These are phyloP conservation scores for Fulica atra DNA, from an alignment of 2,113 vertebrate species.

Conservation along the genomic window DNA sequence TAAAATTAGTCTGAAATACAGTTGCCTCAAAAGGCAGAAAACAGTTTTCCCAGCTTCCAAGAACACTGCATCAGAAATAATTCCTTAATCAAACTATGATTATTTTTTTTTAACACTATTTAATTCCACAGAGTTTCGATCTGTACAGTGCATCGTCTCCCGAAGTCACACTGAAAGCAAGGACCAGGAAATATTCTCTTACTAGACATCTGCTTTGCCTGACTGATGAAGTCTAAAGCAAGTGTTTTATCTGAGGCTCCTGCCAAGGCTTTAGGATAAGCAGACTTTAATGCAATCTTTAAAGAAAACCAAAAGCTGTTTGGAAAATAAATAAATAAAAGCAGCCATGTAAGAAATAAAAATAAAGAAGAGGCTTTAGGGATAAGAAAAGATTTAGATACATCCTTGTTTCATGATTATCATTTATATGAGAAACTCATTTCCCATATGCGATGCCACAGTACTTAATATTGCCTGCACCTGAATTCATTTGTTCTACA, in stretches of 20 bases:
- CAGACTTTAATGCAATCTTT: constrained; percentile 17
- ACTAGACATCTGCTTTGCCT: neutral
- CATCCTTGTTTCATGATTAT: constrained; percentile 56
- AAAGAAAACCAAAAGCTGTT: constrained; percentile 47
- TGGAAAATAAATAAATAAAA: constrained; percentile 36
- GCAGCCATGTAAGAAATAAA: constrained; percentile 59
- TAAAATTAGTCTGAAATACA: neutral
- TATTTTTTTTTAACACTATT: neutral
- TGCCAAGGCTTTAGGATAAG: constrained; percentile 38
- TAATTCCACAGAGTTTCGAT: neutral
- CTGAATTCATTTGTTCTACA: constrained; percentile 49
- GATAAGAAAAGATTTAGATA: constrained; percentile 75
- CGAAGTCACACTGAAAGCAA: neutral
- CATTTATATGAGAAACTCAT: constrained; percentile 51
- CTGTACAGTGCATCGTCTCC: neutral
- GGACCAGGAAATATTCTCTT: neutral
- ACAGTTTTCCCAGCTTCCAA: neutral
- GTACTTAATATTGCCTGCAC: constrained; percentile 10
- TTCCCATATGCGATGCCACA: constrained; percentile 1
- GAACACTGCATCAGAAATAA: neutral
- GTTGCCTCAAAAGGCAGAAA: neutral
- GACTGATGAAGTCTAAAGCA: neutral
- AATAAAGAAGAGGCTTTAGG: constrained; percentile 70
- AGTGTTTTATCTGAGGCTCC: neutral
- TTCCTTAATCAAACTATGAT: neutral